Conservation (phyloP, 2,888 invertebrate species). For the Drosophila eohydei region DNA sequence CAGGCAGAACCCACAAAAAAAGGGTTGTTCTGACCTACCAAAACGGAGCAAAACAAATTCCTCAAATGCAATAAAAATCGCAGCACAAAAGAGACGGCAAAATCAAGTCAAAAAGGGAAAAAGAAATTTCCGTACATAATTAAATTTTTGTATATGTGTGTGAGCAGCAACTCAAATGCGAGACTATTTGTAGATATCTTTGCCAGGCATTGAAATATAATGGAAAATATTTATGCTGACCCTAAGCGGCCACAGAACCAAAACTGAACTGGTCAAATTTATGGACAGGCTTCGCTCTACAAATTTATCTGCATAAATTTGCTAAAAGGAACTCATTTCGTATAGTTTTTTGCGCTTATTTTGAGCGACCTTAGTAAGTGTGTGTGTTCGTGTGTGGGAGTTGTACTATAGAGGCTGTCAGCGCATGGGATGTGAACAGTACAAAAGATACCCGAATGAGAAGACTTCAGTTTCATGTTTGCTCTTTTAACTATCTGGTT, state of each 20-base stretch:
- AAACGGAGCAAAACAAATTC: conserved; percentile 48
- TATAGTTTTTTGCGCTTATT: conserved; percentile 30
- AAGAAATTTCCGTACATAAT: conserved; percentile 67
- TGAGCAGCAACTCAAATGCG: conserved; percentile 44
- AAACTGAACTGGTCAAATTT: conserved; percentile 49
- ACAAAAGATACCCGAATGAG: neutral
- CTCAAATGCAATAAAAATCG: conserved; percentile 66
- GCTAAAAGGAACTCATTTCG: conserved; percentile 24
- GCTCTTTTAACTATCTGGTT: neutral
- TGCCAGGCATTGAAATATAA: conserved; percentile 55
- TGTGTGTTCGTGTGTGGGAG: conserved; percentile 10
- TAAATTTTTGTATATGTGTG: conserved; percentile 54
- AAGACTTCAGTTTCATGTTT: neutral
- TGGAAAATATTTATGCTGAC: conserved; percentile 63
- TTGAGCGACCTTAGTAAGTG: neutral
- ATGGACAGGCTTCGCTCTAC: conserved; percentile 46
- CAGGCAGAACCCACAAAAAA: conserved; percentile 32
- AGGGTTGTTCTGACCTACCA: conserved; percentile 50
- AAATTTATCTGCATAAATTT: conserved; percentile 71
- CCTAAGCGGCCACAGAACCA: conserved; percentile 20
- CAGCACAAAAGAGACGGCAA: conserved; percentile 35
- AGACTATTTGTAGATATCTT: conserved; percentile 59
- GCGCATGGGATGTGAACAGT: conserved; percentile 31
- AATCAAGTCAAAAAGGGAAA: conserved; percentile 30
- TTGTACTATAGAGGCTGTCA: conserved; percentile 11